phyloP scores from a whole-genome alignment of 2,888 invertebrate species.

The Zhengitettix transpicula region DNA sequence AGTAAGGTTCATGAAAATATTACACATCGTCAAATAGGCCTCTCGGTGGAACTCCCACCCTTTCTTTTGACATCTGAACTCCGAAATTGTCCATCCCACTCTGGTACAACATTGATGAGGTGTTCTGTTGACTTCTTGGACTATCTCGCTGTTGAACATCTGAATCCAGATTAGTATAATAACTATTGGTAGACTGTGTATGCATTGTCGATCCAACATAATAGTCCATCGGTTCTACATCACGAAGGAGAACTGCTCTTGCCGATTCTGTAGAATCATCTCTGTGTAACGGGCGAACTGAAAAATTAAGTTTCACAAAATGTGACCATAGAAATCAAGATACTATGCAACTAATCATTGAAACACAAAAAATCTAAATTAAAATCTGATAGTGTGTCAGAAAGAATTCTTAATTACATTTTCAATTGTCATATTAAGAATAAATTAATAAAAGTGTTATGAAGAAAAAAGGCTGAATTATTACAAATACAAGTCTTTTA shows the following conservation, averaged over 20 bases:
- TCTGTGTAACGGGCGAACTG: slow-evolving; percentile 33
- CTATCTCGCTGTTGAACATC: not conserved
- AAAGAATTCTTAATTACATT: no score
- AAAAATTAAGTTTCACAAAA: slow-evolving; percentile 2
- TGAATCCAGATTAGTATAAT: not conserved
- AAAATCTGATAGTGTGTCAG: no score
- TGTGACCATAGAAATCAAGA: no score
- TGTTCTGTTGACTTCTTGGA: not conserved
- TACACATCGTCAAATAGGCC: slow-evolving; percentile 68
- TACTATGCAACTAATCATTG: no score
- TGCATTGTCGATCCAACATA: slow-evolving; percentile 34
- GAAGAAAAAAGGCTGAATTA: no score
- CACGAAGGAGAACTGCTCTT: slow-evolving; percentile 58
- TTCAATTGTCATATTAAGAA: no score
- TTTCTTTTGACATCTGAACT: slow-evolving; percentile 24
- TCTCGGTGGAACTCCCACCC: slow-evolving; percentile 52
- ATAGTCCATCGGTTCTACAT: slow-evolving; percentile 56
- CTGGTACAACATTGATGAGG: slow-evolving; percentile 16
- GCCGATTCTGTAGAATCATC: slow-evolving; percentile 50
- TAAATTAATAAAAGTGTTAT: no score
- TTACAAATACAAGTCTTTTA: no score
- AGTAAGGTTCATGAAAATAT: not conserved
- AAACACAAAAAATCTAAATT: no score
- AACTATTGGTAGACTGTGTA: slow-evolving; percentile 10
- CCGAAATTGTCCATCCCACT: slow-evolving; percentile 19